phyloP scores from a whole-genome alignment of 2,888 invertebrate genomes.

The Heteromyza rotundicornis region DNA sequence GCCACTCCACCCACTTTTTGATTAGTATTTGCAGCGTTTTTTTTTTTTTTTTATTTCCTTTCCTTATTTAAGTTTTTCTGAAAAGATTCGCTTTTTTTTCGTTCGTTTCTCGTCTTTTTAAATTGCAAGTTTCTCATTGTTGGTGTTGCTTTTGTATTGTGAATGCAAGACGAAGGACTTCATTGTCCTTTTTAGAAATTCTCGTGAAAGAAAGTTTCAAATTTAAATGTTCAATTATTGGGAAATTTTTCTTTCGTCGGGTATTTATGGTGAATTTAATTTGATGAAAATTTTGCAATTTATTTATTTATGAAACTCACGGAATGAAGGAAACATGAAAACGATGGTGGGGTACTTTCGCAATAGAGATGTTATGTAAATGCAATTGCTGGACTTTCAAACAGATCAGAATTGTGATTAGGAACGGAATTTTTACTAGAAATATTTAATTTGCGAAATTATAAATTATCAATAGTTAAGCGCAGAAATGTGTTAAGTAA shows the following conservation, averaged over 20 bases:
- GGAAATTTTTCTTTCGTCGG: too few species aligned
- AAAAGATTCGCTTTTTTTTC: too few species aligned
- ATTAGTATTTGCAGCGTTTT: conserved; percentile 36
- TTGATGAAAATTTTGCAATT: conserved; percentile 19
- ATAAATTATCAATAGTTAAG: too few species aligned
- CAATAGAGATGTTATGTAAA: too few species aligned
- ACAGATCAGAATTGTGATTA: too few species aligned
- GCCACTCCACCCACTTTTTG: conserved; percentile 29
- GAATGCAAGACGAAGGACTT: conserved; percentile 22
- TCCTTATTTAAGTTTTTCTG: conserved; percentile 31
- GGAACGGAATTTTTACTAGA: too few species aligned
- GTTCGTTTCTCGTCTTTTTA: not conserved
- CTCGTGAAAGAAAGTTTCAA: conserved; percentile 21
- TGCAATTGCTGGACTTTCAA: too few species aligned
- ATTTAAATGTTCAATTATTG: conserved; percentile 24
- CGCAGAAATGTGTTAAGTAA: too few species aligned
- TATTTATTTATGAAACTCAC: conserved; percentile 35
- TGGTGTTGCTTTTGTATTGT: conserved; percentile 31
- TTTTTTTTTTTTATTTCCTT: conserved; percentile 42
- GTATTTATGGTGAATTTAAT: conserved; percentile 35
- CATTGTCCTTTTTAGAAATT: conserved; percentile 33
- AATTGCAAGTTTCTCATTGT: conserved; percentile 5
- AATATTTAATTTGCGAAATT: too few species aligned
- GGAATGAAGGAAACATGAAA: too few species aligned
- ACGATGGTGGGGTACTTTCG: too few species aligned